Conservation (phyloP, 2,113 vertebrate genomes). For the Bothrops jararaca region DNA sequence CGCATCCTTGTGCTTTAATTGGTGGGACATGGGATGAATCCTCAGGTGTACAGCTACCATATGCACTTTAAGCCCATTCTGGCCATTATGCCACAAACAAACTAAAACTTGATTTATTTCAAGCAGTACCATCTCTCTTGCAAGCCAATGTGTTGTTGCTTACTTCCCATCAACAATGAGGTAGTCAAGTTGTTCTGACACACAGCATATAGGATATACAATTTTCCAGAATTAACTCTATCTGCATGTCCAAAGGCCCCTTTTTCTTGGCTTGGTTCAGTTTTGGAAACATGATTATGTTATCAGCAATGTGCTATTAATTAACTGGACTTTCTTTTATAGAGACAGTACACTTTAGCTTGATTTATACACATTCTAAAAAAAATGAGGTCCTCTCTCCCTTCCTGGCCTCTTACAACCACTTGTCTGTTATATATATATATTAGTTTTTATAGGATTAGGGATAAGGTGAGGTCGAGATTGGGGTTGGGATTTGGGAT, state of each 20-base stretch:
- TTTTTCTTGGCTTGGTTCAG: neutral
- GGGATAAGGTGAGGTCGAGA: no score
- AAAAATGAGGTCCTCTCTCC: neutral
- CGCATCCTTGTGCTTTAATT: neutral
- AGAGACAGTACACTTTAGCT: neutral
- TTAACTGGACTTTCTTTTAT: neutral
- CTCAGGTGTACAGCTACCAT: neutral
- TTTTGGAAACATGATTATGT: neutral
- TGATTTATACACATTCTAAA: neutral
- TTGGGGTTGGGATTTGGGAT: no score
- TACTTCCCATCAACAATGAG: neutral
- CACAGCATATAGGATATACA: neutral
- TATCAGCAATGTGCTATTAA: neutral
- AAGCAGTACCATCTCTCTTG: neutral
- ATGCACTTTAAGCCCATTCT: neutral
- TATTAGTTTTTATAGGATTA: no score
- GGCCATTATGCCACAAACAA: neutral
- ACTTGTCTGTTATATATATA: neutral
- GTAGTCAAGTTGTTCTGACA: neutral
- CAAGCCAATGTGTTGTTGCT: neutral
- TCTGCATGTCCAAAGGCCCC: neutral
- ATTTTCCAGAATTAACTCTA: neutral
- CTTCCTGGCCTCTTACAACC: neutral
- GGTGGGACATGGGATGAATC: neutral
- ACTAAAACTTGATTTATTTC: neutral